phyloP scores from a whole-genome alignment of 1,140 invertebrate species.

The Trichonephila inaurata region DNA sequence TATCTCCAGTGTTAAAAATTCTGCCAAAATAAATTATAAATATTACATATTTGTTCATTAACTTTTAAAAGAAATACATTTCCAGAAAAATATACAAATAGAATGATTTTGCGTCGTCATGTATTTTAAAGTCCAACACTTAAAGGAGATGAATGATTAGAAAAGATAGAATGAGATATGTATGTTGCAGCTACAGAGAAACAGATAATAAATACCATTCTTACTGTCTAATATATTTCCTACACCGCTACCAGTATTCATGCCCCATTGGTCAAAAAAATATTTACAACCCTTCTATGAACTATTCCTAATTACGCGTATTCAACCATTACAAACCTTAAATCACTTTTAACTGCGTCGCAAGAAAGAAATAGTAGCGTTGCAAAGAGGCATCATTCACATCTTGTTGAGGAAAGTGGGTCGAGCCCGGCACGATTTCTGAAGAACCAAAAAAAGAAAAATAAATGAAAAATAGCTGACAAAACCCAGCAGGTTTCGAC shows the following conservation, averaged over 20 bases:
- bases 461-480: neutral
- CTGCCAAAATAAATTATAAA: too few relatives aligned
- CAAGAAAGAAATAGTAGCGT: neutral
- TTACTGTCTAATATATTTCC: neutral
- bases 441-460: neutral
- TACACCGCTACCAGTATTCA: neutral
- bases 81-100: too few relatives aligned
- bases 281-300: neutral
- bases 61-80: too few relatives aligned
- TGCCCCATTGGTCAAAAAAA: neutral
- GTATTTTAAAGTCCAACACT: too few relatives aligned
- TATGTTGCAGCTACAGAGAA: too few relatives aligned
- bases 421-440: neutral
- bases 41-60: too few relatives aligned
- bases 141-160: too few relatives aligned
- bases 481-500: neutral
- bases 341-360: constrained; percentile 13
- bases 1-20: too few relatives aligned
- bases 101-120: too few relatives aligned
- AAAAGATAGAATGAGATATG: too few relatives aligned
- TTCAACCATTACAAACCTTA: constrained; percentile 28
- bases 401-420: constrained; percentile 20
- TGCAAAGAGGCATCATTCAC: neutral
- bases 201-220: neutral
- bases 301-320: constrained; percentile 9